Evolutionary conservation across 92 coral and sea anemone species (phyloP).

Genomic region (Galaxea fascicularis): DNA sequence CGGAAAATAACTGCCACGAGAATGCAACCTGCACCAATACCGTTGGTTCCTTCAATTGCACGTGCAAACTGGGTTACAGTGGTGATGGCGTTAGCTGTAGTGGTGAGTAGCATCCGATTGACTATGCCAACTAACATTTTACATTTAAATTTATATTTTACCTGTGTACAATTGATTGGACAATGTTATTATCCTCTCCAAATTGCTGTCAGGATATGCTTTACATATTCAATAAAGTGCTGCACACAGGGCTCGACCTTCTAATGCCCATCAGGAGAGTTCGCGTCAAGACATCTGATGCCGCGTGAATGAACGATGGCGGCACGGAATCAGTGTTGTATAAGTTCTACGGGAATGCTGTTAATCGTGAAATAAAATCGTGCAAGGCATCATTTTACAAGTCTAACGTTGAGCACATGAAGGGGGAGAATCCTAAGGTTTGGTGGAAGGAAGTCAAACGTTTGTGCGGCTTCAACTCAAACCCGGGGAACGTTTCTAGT

Average conservation of each 20-base stretch:
- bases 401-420: no score
- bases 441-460: no score
- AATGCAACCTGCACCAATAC: constrained; percentile 40
- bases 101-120: neutral
- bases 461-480: no score
- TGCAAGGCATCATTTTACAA: no score
- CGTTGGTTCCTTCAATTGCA: constrained; percentile 31
- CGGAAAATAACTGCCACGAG: constrained; percentile 15
- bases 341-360: constrained; percentile 30
- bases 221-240: neutral
- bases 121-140: no score
- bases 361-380: constrained; percentile 33
- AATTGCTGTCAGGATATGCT: constrained; percentile 3
- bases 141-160: no score
- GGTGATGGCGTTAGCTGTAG: constrained; percentile 46
- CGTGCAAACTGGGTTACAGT: constrained; percentile 34
- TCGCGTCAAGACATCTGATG: constrained; percentile 16
- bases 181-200: constrained; percentile 13
- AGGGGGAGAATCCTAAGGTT: no score
- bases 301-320: constrained; percentile 44
- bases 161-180: constrained; percentile 38
- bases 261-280: constrained; percentile 41
- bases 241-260: constrained; percentile 43
- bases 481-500: no score
- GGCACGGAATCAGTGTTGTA: constrained; percentile 3